Percentiles rank a stretch among this genome's conserved stretches.
Conservation (phyloP, 2,888 invertebrate species). For the Thymelicus sylvestris region DNA sequence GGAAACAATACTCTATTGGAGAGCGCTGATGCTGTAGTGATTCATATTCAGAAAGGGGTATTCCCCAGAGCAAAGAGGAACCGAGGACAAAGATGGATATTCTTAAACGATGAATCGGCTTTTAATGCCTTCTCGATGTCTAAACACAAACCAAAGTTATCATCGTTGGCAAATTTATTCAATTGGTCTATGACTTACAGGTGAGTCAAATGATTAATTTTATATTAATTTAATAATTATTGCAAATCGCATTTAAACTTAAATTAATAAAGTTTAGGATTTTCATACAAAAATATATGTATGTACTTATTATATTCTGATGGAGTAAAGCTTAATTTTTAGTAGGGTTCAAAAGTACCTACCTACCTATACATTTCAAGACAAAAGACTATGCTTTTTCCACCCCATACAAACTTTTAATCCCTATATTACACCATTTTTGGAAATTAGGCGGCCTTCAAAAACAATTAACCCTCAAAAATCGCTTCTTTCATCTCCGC, state of each 20-base stretch:
- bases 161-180: slow-evolving; percentile 85
- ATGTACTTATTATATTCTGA: no score
- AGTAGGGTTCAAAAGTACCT: no score
- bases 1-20: slow-evolving; percentile 76
- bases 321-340: no score
- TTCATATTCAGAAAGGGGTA: slow-evolving; percentile 78
- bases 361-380: no score
- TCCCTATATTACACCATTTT: no score
- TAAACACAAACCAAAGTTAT: slow-evolving; percentile 55
- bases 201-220: slow-evolving; percentile 55
- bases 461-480: no score
- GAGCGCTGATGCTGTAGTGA: slow-evolving; percentile 86
- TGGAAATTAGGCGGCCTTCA: no score
- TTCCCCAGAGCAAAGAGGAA: slow-evolving; percentile 57
- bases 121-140: slow-evolving; percentile 81
- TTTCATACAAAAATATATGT: no score
- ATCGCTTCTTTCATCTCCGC: no score
- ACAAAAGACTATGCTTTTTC: no score
- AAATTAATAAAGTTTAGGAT: no score
- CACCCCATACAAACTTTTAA: no score
- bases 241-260: neutral
- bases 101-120: slow-evolving; percentile 89
- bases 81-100: slow-evolving; percentile 87
- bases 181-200: slow-evolving; percentile 90
- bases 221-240: neutral